Conservation (phyloP, 1,140 invertebrate species). For the Macrocentrus cingulum region DNA sequence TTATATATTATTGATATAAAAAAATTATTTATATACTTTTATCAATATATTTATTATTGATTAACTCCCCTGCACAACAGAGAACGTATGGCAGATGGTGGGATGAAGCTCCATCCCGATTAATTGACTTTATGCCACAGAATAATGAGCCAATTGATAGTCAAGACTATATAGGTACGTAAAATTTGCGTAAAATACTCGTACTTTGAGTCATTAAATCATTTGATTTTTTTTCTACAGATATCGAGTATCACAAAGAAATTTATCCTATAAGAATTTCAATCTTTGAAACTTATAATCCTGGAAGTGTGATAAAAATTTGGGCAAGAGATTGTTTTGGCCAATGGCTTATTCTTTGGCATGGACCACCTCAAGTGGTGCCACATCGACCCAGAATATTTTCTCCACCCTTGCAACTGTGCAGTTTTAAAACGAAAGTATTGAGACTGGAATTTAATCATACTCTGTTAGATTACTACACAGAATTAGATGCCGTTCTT, state of each 20-base stretch:
- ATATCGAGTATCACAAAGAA: slow-evolving; percentile 71
- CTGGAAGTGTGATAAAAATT: slow-evolving; percentile 81
- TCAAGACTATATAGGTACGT: slow-evolving; percentile 83
- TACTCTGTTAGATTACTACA: slow-evolving; percentile 78
- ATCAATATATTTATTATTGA: background rate
- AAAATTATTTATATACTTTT: background rate
- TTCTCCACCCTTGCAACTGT: slow-evolving; percentile 65
- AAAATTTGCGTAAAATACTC: background rate
- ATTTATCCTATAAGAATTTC: slow-evolving; percentile 77
- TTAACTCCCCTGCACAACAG: slow-evolving; percentile 58
- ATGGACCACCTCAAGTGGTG: slow-evolving; percentile 67
- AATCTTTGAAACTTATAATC: slow-evolving; percentile 89
- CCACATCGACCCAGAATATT: slow-evolving; percentile 72
- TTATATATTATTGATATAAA: slow-evolving; percentile 15
- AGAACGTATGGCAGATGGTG: slow-evolving; percentile 90
- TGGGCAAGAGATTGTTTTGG: slow-evolving; percentile 67
- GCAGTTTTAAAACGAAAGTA: slow-evolving; percentile 53
- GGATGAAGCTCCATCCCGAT: slow-evolving; percentile 73
- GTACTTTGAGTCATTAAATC: background rate
- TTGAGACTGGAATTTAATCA: slow-evolving; percentile 81
- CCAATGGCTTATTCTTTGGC: slow-evolving; percentile 78
- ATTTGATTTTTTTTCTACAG: slow-evolving; percentile 51
- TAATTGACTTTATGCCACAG: slow-evolving; percentile 72
- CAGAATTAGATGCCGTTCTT: slow-evolving; percentile 83
- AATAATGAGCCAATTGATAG: slow-evolving; percentile 69